Base-by-base conservation (phyloP, 2,113 vertebrate species). In the Hymenochirus boettgeri region DNA sequence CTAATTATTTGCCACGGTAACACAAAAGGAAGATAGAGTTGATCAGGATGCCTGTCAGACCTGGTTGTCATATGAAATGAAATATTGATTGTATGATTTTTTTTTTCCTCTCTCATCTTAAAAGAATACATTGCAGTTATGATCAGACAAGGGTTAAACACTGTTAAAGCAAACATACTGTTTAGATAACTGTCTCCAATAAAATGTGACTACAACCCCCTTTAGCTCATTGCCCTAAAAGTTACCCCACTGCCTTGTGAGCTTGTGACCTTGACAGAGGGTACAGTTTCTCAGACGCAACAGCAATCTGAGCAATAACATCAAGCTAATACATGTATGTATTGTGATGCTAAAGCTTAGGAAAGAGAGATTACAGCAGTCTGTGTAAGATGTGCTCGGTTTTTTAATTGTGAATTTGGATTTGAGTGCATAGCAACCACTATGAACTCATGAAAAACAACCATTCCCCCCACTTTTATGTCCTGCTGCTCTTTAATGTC, bases 211-310 rank as follows among this genome's bases (percentile, higher is more conserved):
- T 11, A n/a, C n/a, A 61, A 3, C 7, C 27, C 15, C 17, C 22
- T 15, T 26, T 12, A 55, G 26, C 26, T 48, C 18, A 13, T 9
- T 39, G 31, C 7, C 46, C 54, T 51, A 15, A 39, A 58, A 29
- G 24, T 52, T 29, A 57, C 46, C 31, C 55, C 23, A 21, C 5
- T 52, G 37, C 29, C 23, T 23, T 51, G 7, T 27, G 70, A 73
- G 57, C 11, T 72, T 70, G 72, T 82, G 76, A 79, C 75, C 76
- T 77, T 75, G 70, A 74, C n/a, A 73, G 72, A 70, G 56, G n/a
- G 67, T 71, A 65, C 60, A 62, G 64, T 77, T 74, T 23, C 75
- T 61, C 18, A 74, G 76, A 57, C 71, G 69, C 77, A 75, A 72
- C 79, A 78, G 77, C 62, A 71, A 67, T 19, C 70, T 48, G 42